phyloP scores from a whole-genome alignment of 2,113 vertebrate genomes.

The Brachyhypopomus occidentalis region DNA sequence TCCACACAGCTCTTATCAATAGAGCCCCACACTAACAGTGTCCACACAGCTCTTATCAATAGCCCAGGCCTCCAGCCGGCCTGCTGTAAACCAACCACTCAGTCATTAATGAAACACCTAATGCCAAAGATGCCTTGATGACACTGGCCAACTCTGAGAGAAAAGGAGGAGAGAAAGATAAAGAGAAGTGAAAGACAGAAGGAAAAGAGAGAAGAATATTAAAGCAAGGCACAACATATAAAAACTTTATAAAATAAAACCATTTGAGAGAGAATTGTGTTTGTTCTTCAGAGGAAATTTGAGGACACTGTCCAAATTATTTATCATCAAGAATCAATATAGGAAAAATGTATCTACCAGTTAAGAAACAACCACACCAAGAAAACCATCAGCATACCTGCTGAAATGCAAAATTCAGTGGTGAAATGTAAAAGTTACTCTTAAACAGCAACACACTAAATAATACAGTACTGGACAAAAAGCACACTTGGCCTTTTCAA shows the following conservation, averaged over 20 bases:
- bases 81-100: slow-evolving; percentile 74
- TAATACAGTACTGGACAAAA: background rate
- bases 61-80: slow-evolving; percentile 65
- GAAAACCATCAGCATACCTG: too few relatives aligned
- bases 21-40: slow-evolving; percentile 50
- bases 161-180: slow-evolving; percentile 1
- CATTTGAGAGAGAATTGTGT: too few relatives aligned
- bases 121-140: slow-evolving; percentile 66
- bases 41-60: slow-evolving; percentile 70
- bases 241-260: too few relatives aligned
- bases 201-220: background rate
- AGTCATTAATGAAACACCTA: slow-evolving; percentile 72
- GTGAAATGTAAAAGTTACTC: too few relatives aligned
- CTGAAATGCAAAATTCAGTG: too few relatives aligned
- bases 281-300: too few relatives aligned
- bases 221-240: too few relatives aligned
- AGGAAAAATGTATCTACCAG: too few relatives aligned
- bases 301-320: too few relatives aligned
- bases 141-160: background rate
- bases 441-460: too few relatives aligned
- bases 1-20: slow-evolving; percentile 62
- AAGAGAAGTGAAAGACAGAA: slow-evolving; percentile 15
- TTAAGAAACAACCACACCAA: too few relatives aligned
- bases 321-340: too few relatives aligned
- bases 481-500: background rate